Conservation (phyloP, 1,140 invertebrate genomes). For the Dreissena rostriformis region DNA sequence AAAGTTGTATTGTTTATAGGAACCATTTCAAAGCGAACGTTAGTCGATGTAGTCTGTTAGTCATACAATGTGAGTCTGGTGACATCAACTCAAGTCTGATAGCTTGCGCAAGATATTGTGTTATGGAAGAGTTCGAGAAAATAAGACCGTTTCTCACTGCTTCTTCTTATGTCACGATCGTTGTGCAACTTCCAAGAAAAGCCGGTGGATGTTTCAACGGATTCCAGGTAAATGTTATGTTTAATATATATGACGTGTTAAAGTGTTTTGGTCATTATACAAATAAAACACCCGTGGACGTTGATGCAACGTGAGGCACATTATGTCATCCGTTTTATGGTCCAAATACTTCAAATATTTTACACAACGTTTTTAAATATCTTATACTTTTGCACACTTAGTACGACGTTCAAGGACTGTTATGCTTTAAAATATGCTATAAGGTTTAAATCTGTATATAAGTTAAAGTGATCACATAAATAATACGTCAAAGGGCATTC, state of each 20-base stretch:
- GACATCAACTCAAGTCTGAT: conserved; percentile 67
- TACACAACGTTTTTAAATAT: neutral
- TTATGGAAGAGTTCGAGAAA: conserved; percentile 54
- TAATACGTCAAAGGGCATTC: too few species aligned
- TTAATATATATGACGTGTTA: neutral
- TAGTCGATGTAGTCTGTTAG: conserved; percentile 59
- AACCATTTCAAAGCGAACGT: conserved; percentile 52
- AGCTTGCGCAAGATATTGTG: conserved; percentile 70
- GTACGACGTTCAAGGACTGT: too few species aligned
- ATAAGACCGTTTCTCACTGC: conserved; percentile 50
- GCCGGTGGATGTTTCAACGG: conserved; percentile 68
- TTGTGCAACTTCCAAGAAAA: conserved; percentile 70
- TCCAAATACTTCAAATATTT: neutral
- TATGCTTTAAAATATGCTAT: too few species aligned
- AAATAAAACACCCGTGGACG: too few species aligned
- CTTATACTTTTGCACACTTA: neutral
- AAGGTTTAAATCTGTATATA: too few species aligned
- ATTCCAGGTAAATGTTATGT: conserved; percentile 65
- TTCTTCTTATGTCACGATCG: conserved; percentile 62
- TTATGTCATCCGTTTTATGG: neutral
- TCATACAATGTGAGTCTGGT: conserved; percentile 74
- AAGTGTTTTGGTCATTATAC: neutral
- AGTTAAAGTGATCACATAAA: too few species aligned
- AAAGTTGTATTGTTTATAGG: conserved; percentile 43
- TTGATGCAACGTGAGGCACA: too few species aligned